Evolutionary conservation across 2,888 invertebrate genomes (phyloP), one percentile per base, ranked within the genome.

Genomic region (Gandaritis pyraliata): DNA sequence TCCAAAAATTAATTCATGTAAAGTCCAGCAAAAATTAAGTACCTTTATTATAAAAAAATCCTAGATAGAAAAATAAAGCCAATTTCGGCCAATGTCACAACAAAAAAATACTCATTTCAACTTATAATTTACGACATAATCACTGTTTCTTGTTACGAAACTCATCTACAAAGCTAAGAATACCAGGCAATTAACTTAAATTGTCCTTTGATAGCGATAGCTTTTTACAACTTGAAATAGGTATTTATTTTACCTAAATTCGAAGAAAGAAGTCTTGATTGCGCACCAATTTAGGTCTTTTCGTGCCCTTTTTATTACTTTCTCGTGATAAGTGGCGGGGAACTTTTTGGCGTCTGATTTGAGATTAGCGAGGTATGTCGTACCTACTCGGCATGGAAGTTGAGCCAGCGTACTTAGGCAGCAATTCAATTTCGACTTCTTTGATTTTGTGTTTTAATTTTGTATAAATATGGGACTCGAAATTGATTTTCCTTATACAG

Each of bases 151-250:
- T 66, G 58, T 66, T 66, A 36, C 50, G 41, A 62, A 61, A 64
- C 61, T 65, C 59, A 68, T 66, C 57, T 51, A 51, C 52, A 61
- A 66, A 51, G 48, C 30, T 45, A 29, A 49, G 45, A 50, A 60
- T 62, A 62, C 49, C 59, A 16, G 43, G 61, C 69, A 69, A 76
- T 77, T 75, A 76, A 66, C 50, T 63, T 52, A 67, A 76, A 74
- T 72, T 70, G 68, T 61, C 59, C 64, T 72, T 71, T 63, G 61
- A 67, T 61, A 70, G 58, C 64, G 61, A 70, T 73, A 70, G 56
- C 62, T 66, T 58, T 43, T 66, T 65, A 54, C 1, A 39, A 57
- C 45, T 46, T 38, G 48, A 49, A 53, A 49, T 49, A 16, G 29
- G 47, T 38, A 39, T 51, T 46, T 51, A 52, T 58, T 52, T 51